These are phyloP conservation scores for Apus apus DNA, from an alignment of 2,113 vertebrate genomes.

Conservation along the genomic window DNA sequence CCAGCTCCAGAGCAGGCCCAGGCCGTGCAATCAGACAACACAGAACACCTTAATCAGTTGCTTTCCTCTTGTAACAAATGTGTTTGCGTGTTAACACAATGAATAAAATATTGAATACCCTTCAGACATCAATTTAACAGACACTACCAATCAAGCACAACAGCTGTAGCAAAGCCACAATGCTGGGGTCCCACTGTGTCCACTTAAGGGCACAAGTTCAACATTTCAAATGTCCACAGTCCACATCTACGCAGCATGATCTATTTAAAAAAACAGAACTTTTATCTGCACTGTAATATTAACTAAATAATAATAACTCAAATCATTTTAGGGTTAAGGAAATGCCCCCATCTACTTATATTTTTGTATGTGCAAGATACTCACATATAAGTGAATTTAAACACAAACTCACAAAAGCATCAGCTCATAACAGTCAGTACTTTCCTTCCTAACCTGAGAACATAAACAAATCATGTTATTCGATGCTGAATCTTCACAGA, in stretches of 20 bases:
- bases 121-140: not conserved
- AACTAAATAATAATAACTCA: not conserved
- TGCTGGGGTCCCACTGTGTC: not conserved
- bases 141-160: not conserved
- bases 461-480: not conserved
- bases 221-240: not conserved
- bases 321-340: not conserved
- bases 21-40: not conserved
- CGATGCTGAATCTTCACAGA: not conserved
- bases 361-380: not conserved
- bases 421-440: not conserved
- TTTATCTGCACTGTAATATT: not conserved
- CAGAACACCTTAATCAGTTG: fast-evolving
- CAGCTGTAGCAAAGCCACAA: not conserved
- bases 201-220: not conserved
- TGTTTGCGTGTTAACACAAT: not conserved
- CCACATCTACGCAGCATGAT: fast-evolving
- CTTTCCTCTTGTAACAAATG: not conserved
- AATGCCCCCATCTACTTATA: not conserved
- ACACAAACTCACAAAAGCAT: not conserved
- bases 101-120: not conserved
- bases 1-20: not conserved
- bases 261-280: not conserved
- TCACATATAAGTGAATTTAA: not conserved
- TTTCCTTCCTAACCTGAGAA: not conserved